Base-by-base conservation (phyloP, 2,797 vertebrate species). In the Todus mexicanus region DNA sequence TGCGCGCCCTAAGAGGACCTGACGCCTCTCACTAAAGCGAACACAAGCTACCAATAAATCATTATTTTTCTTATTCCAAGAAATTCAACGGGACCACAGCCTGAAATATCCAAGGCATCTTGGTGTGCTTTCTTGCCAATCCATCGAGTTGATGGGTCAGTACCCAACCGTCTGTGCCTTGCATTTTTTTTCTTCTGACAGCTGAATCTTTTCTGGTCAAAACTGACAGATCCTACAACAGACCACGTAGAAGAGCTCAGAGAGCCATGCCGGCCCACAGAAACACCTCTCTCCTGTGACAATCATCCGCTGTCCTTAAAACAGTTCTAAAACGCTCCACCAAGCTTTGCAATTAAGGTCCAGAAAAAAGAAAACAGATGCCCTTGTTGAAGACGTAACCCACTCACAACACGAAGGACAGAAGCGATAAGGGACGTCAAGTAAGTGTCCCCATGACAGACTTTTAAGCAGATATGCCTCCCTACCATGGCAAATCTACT, bases 181-280 rank as follows among this genome's bases (percentile, higher is more conserved):
- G 43, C 19, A 26, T 64, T 51, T 71, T 73, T 84, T 57, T 60
- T n/a, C 63, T 90, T 48, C 59, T 63, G 54, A 82, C 38, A 63
- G 45, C 16, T 54, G 10, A 86, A 43, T 63, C 42, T 68, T 73
- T 84, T 40, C 42, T 74, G 10, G 12, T 59, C 71, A 65, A 26
- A 60, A 59, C 37, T 64, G 65, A 63, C 71, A 77, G 77, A 68
- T 71, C 42, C 37, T 53, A 45, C 61, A 40, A 63, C 0, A 4
- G 57, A 74, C 40, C 47, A 37, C 1, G 7, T 0, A 26, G 38
- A 76, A 82, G 27, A 5, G 15, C 53, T 37, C 56, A 47, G n/a
- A 84, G 71, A 82, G 6, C 23, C 0, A 1, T 71, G 51, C 26
- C 0, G 0, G 57, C 68, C 38, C 37, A 51, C 1, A 0, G 61